Conservation (phyloP, 2,113 vertebrate species). For the Myiagra hebetior region DNA sequence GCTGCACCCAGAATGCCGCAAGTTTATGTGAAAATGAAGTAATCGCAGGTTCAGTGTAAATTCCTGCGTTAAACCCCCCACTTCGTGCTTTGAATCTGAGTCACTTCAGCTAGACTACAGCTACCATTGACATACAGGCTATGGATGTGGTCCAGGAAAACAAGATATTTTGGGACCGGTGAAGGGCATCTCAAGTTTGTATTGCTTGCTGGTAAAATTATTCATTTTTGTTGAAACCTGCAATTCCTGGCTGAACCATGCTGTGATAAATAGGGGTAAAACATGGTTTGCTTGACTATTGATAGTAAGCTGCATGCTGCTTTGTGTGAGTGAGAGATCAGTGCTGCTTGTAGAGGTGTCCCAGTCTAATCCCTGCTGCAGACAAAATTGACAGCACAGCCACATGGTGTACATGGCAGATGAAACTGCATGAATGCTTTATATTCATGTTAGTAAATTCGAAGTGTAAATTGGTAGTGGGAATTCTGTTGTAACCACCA, state of each 20-base stretch:
- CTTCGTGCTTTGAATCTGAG: background rate
- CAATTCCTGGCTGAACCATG: background rate
- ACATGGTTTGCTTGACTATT: background rate
- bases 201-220: slow-evolving; percentile 16
- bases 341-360: slow-evolving; percentile 6
- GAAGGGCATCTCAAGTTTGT: slow-evolving; percentile 31
- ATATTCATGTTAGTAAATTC: background rate
- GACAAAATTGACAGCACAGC: slow-evolving; percentile 10
- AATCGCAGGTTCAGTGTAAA: background rate
- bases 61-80: background rate
- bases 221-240: slow-evolving; percentile 21
- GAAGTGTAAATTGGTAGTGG: background rate
- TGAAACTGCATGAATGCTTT: background rate
- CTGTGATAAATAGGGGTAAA: slow-evolving; percentile 23
- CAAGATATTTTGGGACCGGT: slow-evolving; percentile 26
- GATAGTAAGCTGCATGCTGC: slow-evolving; percentile 3
- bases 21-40: slow-evolving; percentile 3
- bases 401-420: background rate
- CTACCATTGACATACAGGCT: background rate
- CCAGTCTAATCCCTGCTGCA: background rate
- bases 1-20: background rate
- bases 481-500: background rate
- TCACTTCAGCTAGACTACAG: background rate
- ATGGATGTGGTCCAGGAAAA: slow-evolving; percentile 26
- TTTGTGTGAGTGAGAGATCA: slow-evolving; percentile 3